A percentile compares a stretch with the other conserved stretches of the same genome.
Evolutionary conservation across 2,888 invertebrate species (phyloP).

Genomic region (Tipula unca): DNA sequence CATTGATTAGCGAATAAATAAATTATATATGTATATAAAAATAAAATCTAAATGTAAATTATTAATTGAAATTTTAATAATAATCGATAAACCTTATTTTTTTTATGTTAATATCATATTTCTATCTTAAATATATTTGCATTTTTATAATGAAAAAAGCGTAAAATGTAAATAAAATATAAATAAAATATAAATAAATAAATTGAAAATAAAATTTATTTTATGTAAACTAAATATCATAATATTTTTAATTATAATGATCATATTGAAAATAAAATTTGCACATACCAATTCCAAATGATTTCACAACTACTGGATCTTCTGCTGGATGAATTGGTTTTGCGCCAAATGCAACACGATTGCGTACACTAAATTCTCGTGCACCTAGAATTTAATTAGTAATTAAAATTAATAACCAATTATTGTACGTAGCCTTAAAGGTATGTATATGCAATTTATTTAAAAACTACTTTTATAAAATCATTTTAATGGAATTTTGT

Average conservation of each 20-base stretch:
- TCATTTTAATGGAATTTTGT: no score
- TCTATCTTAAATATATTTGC: not conserved
- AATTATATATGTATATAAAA: not conserved
- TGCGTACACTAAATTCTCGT: slow-evolving; percentile 34
- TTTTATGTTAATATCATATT: slow-evolving; percentile 21
- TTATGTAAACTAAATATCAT: not conserved
- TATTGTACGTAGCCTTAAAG: no score
- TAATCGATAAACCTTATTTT: not conserved
- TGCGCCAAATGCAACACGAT: slow-evolving; percentile 51
- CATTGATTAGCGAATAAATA: slow-evolving; percentile 22
- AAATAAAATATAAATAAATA: slow-evolving; percentile 15
- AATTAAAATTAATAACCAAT: no score
- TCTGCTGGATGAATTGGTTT: slow-evolving; percentile 45
- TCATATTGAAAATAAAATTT: slow-evolving; percentile 22
- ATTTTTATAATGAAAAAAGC: slow-evolving; percentile 1
- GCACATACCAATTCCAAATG: slow-evolving; percentile 74
- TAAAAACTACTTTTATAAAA: no score
- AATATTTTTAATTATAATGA: not conserved
- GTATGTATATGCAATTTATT: no score
- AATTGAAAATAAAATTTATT: not conserved
- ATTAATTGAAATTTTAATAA: not conserved
- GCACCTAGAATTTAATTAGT: slow-evolving; percentile 23
- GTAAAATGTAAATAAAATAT: not conserved
- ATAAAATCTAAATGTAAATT: not conserved
- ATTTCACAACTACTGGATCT: slow-evolving; percentile 51